A percentile compares a stretch with the other conserved stretches of the same genome.
Conservation (phyloP, 2,888 invertebrate species). For the Celastrina argiolus region DNA sequence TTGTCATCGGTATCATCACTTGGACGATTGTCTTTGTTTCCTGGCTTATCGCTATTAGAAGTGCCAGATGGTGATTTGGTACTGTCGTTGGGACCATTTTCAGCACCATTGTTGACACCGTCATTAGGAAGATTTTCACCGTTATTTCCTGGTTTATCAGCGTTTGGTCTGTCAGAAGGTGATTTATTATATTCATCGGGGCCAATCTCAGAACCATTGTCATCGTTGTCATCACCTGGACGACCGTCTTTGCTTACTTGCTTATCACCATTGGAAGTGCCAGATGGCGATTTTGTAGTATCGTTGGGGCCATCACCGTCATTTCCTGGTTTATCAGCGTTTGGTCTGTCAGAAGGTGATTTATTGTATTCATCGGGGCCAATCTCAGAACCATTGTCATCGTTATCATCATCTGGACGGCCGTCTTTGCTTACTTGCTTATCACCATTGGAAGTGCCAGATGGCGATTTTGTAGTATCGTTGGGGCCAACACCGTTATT, state of each 20-base stretch:
- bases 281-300: neutral
- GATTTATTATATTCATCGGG: no score
- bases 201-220: no score
- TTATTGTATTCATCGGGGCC: neutral
- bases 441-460: neutral
- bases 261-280: neutral
- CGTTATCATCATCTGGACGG: no score
- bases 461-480: neutral
- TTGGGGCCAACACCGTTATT: neutral
- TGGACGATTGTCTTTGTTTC: no score
- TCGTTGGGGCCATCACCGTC: neutral
- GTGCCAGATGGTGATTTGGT: neutral
- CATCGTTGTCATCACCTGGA: no score
- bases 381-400: neutral
- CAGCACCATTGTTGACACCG: neutral
- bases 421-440: neutral
- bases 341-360: neutral
- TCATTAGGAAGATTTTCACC: no score
- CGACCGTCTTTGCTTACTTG: no score
- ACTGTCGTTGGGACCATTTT: neutral
- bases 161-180: no score
- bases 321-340: neutral
- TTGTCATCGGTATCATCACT: no score
- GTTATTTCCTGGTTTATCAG: no score
- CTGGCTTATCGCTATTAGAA: no score